Percentiles rank a stretch among this genome's conserved stretches.
Evolutionary conservation across 2,888 invertebrate species (phyloP).

Genomic region (Dysmachus trigonus): DNA sequence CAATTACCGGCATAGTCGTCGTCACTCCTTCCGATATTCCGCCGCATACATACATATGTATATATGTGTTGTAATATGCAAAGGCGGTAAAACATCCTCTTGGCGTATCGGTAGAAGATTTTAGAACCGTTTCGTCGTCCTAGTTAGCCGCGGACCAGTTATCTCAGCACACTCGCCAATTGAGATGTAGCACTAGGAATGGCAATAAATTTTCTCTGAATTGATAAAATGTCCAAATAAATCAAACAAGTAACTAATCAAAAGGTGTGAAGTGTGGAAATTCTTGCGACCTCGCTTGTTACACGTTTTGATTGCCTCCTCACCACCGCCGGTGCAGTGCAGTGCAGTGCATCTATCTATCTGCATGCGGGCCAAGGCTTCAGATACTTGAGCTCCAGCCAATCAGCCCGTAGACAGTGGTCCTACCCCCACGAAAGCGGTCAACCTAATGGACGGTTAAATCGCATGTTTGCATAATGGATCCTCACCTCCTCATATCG

Average conservation of each 20-base stretch:
- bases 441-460: conserved; percentile 6
- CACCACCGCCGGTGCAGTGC: not conserved
- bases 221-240: conserved; percentile 65
- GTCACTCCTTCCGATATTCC: not conserved
- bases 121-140: conserved; percentile 1
- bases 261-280: conserved; percentile 56
- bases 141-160: not conserved
- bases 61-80: not conserved
- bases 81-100: not conserved
- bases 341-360: not conserved
- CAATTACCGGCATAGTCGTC: not conserved
- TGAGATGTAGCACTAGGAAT: conserved; percentile 22
- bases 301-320: not conserved
- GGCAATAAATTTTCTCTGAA: conserved; percentile 62
- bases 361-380: not conserved
- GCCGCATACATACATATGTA: too few species aligned
- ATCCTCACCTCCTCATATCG: not conserved
- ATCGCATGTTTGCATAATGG: not conserved
- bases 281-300: conserved; percentile 5
- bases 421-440: conserved; percentile 3
- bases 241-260: conserved; percentile 62
- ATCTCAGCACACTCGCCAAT: conserved; percentile 16
- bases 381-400: not conserved
- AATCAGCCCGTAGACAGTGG: not conserved
- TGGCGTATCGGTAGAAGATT: not conserved